These are phyloP conservation scores for Sylvicola cinctus DNA, from an alignment of 2,888 invertebrate species.

Conservation along the genomic window DNA sequence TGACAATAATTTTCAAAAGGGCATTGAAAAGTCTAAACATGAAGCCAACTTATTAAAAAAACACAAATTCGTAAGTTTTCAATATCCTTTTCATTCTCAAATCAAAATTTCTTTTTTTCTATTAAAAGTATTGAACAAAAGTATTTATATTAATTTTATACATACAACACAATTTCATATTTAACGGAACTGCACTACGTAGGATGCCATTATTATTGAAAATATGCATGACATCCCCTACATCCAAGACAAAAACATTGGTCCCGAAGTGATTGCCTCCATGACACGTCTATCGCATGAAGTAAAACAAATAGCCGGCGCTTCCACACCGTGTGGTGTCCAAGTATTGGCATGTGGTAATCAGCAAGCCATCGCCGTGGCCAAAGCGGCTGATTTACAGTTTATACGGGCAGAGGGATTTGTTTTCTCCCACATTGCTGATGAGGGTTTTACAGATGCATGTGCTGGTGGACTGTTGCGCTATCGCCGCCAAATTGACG, in stretches of 20 bases:
- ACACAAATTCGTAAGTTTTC: slow-evolving; percentile 30
- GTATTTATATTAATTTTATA: neutral
- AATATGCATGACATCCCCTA: slow-evolving; percentile 69
- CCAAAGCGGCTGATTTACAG: slow-evolving; percentile 42
- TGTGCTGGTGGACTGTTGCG: slow-evolving; percentile 51
- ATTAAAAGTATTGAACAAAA: neutral
- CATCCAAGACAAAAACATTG: slow-evolving; percentile 30
- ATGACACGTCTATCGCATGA: slow-evolving; percentile 44
- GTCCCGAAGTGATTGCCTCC: slow-evolving; percentile 43
- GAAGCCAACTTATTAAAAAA: slow-evolving; percentile 41
- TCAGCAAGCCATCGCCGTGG: slow-evolving; percentile 51
- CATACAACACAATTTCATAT: slow-evolving; percentile 1
- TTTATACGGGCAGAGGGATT: slow-evolving; percentile 62
- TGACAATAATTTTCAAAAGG: slow-evolving; percentile 28
- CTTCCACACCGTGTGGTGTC: slow-evolving; percentile 33
- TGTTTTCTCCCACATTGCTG: slow-evolving; percentile 58
- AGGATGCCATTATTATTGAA: slow-evolving; percentile 54
- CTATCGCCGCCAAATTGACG: slow-evolving; percentile 44
- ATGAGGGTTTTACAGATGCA: slow-evolving; percentile 59
- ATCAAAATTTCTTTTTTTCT: neutral
- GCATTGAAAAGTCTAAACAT: slow-evolving; percentile 32
- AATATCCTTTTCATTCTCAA: neutral
- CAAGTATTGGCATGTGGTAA: slow-evolving; percentile 61
- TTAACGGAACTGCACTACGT: neutral
- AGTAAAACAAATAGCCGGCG: slow-evolving; percentile 31